These are phyloP conservation scores for Forbesichthys agassizii DNA, from an alignment of 2,113 vertebrate genomes.

Conservation along the genomic window DNA sequence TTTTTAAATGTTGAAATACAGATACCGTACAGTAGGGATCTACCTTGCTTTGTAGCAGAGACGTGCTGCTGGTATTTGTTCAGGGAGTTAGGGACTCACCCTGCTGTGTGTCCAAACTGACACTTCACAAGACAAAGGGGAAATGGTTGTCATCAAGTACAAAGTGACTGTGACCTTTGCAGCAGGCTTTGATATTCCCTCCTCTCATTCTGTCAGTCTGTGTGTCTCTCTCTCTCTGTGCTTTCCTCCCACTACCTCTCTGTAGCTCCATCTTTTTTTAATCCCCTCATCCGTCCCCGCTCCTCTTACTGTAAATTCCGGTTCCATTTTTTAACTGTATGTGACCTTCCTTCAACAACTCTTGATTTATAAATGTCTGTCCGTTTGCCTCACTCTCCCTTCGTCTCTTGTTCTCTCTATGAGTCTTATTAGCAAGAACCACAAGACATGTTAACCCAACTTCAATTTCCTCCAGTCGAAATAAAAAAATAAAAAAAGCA, in stretches of 20 bases:
- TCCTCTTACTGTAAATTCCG: not conserved
- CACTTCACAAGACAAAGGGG: constrained; percentile 60
- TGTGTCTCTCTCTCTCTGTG: constrained; percentile 3
- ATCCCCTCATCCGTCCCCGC: constrained; percentile 22
- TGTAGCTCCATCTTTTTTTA: constrained; percentile 12
- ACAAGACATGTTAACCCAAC: constrained; percentile 34
- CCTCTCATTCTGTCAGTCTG: constrained; percentile 7
- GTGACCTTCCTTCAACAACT: constrained; percentile 46
- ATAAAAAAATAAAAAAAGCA: not conserved
- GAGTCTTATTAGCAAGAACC: constrained; percentile 17
- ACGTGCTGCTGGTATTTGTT: constrained; percentile 46
- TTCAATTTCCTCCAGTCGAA: constrained; percentile 36
- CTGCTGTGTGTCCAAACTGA: constrained; percentile 54
- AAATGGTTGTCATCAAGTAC: constrained; percentile 68
- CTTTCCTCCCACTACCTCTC: constrained; percentile 19
- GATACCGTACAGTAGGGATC: not conserved
- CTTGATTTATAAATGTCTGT: not conserved
- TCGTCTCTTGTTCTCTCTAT: not conserved
- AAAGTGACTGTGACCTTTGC: constrained; percentile 74
- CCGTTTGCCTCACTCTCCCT: constrained; percentile 4
- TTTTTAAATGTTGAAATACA: not conserved
- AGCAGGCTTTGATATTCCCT: constrained; percentile 64
- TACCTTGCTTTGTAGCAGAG: constrained; percentile 9
- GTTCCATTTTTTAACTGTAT: constrained; percentile 20
- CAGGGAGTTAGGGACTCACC: constrained; percentile 27